Conservation (phyloP, 2,888 invertebrate species). For the Notocelia uddmanniana region DNA sequence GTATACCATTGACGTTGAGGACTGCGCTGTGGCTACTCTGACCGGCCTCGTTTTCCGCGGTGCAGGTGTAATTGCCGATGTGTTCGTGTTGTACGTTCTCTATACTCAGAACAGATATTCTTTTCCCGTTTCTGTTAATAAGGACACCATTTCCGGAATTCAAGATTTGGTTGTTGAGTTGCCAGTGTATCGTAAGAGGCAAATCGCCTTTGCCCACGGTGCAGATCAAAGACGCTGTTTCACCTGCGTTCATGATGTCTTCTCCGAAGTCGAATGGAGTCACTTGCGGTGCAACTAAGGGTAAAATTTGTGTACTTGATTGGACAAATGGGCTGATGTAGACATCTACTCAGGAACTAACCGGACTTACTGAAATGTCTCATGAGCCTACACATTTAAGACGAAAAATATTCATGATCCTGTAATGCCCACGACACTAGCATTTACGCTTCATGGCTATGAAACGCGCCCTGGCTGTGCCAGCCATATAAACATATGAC, state of each 20-base stretch:
- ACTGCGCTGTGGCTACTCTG: conserved; percentile 87
- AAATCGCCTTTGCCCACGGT: conserved; percentile 90
- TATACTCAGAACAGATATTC: conserved; percentile 89
- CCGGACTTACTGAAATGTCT: neutral
- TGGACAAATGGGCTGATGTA: neutral
- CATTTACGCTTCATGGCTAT: neutral
- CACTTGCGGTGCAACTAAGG: conserved; percentile 91
- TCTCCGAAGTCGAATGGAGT: conserved; percentile 92
- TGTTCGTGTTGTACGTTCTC: conserved; percentile 86
- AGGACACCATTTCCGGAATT: conserved; percentile 85
- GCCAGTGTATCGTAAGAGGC: conserved; percentile 90
- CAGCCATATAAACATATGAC: neutral
- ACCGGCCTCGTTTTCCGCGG: conserved; percentile 88
- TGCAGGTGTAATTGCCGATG: conserved; percentile 88
- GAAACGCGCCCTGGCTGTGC: neutral
- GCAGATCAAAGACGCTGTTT: conserved; percentile 89
- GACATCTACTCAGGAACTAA: neutral
- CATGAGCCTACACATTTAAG: neutral
- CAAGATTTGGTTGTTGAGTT: conserved; percentile 85
- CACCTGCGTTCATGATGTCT: conserved; percentile 89
- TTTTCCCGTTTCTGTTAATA: conserved; percentile 87
- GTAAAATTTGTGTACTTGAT: conserved; percentile 38
- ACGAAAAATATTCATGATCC: neutral
- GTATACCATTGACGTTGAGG: conserved; percentile 89
- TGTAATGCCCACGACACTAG: neutral